These are phyloP conservation scores for Sialis lutaria DNA, from an alignment of 2,888 invertebrate species.

Conservation along the genomic window DNA sequence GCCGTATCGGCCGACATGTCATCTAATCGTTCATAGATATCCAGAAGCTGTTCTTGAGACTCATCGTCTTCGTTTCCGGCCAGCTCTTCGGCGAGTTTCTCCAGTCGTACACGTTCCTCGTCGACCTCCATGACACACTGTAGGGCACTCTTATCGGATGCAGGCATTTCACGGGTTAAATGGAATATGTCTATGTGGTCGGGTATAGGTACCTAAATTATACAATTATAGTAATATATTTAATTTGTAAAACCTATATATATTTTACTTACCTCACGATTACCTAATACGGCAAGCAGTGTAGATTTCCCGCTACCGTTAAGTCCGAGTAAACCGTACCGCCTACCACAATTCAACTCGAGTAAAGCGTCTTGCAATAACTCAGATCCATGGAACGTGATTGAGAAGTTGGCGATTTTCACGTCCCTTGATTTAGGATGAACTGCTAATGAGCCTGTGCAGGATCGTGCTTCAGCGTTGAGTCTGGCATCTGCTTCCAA, in stretches of 20 bases:
- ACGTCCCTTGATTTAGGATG: slow-evolving; percentile 93
- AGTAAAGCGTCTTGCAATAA: slow-evolving; percentile 88
- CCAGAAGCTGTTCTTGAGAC: slow-evolving; percentile 90
- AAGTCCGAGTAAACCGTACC: slow-evolving; percentile 93
- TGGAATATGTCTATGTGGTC: slow-evolving; percentile 96
- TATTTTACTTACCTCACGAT: slow-evolving; percentile 41
- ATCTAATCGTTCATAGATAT: slow-evolving; percentile 93
- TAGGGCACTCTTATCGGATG: slow-evolving; percentile 91
- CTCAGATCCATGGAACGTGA: slow-evolving; percentile 96
- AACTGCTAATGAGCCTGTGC: slow-evolving; percentile 87
- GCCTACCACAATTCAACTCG: slow-evolving; percentile 91
- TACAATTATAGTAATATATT: too few species aligned
- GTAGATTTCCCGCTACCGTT: slow-evolving; percentile 87
- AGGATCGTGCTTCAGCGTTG: slow-evolving; percentile 83
- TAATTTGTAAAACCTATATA: too few species aligned
- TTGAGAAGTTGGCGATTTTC: slow-evolving; percentile 89
- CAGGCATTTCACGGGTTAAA: slow-evolving; percentile 91
- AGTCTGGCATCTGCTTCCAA: slow-evolving; percentile 80
- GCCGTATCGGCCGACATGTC: slow-evolving; percentile 94
- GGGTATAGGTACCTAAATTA: slow-evolving; percentile 63
- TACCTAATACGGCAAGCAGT: slow-evolving; percentile 75
- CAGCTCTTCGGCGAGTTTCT: slow-evolving; percentile 80
- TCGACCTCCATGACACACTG: slow-evolving; percentile 98
- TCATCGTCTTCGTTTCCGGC: slow-evolving; percentile 78
- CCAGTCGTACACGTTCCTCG: slow-evolving; percentile 76